Conservation (phyloP, 2,888 invertebrate genomes). For the Adelphocoris suturalis region DNA sequence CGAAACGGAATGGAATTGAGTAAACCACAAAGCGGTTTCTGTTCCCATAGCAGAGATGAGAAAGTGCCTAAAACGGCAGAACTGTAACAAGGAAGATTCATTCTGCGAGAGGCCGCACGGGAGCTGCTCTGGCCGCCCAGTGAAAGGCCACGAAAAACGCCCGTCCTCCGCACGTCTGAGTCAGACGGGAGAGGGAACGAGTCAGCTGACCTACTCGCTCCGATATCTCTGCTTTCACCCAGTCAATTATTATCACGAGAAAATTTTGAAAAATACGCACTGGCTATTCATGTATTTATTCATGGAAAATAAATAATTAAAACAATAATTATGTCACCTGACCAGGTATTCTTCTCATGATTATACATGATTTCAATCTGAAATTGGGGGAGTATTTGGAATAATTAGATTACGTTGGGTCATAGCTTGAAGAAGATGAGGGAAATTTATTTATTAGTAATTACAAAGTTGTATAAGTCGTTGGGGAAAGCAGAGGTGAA, state of each 20-base stretch:
- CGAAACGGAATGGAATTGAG: background rate
- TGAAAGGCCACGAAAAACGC: constrained; percentile 36
- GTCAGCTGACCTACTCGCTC: constrained; percentile 13
- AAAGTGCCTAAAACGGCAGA: constrained; percentile 3
- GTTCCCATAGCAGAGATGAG: constrained; percentile 7
- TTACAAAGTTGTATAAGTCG: too few relatives aligned
- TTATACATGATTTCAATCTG: too few relatives aligned
- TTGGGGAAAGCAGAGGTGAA: too few relatives aligned
- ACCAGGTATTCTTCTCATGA: too few relatives aligned
- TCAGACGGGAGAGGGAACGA: background rate
- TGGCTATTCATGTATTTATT: too few relatives aligned
- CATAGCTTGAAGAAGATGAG: too few relatives aligned
- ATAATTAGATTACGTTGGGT: too few relatives aligned
- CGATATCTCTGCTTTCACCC: background rate
- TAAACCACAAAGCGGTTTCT: background rate
- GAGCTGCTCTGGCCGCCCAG: background rate
- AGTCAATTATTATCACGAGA: background rate
- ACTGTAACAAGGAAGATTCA: constrained; percentile 2
- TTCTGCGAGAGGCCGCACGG: background rate
- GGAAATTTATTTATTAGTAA: too few relatives aligned
- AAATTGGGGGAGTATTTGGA: too few relatives aligned
- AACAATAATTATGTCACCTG: too few relatives aligned
- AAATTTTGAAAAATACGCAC: too few relatives aligned
- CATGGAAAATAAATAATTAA: too few relatives aligned
- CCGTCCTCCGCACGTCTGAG: constrained; percentile 28